These are phyloP conservation scores for Polietes domitor DNA, from an alignment of 2,888 invertebrate species.

Conservation along the genomic window DNA sequence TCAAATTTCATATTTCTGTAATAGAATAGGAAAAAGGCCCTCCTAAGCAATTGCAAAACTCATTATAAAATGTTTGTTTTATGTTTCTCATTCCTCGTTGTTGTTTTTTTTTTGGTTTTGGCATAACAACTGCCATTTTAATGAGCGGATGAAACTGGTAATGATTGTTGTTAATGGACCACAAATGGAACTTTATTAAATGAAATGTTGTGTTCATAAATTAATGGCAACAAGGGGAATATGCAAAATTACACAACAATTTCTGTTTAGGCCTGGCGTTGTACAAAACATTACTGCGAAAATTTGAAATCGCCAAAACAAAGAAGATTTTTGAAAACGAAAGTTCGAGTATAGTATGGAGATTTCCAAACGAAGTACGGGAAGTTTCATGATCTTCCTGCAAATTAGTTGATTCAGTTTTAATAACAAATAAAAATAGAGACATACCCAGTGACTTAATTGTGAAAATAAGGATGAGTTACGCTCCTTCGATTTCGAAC, in stretches of 20 bases:
- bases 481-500: too few species aligned
- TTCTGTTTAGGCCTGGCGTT: not conserved
- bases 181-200: conserved; percentile 8
- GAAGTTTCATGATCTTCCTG: too few species aligned
- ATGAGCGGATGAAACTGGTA: not conserved
- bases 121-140: not conserved
- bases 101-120: not conserved
- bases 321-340: too few species aligned
- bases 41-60: not conserved
- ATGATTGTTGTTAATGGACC: conserved; percentile 22
- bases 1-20: not conserved
- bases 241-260: not conserved
- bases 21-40: not conserved
- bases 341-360: too few species aligned
- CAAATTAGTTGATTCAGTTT: too few species aligned
- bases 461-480: too few species aligned
- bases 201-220: conserved; percentile 11
- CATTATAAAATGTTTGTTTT: conserved; percentile 8
- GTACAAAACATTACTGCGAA: too few species aligned
- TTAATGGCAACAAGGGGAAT: not conserved
- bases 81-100: not conserved
- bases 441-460: too few species aligned
- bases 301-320: too few species aligned
- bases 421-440: too few species aligned
- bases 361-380: too few species aligned